Percentiles rank a stretch among this genome's conserved stretches.
phyloP scores from a whole-genome alignment of 2,797 vertebrate genomes.

The Falco cherrug region DNA sequence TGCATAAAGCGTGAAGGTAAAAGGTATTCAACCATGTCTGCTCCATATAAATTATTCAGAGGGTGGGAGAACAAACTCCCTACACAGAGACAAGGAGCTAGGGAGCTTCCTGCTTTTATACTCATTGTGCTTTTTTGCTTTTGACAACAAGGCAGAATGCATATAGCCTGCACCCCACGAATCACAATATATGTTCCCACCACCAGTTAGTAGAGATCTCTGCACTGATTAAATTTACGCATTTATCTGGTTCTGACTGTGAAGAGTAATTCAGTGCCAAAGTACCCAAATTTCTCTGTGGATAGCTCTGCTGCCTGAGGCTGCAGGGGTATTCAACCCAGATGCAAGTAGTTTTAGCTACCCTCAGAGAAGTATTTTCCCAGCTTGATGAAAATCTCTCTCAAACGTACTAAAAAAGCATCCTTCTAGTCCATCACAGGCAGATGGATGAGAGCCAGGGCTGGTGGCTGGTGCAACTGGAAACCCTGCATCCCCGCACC shows the following conservation, averaged over 20 bases:
- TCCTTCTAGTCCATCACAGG: not conserved
- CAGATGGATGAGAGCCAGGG: not conserved
- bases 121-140: not conserved
- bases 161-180: not conserved
- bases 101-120: not conserved
- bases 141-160: rapidly evolving
- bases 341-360: not conserved
- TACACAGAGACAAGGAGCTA: not conserved
- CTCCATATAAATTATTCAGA: not conserved
- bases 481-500: not conserved
- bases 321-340: not conserved
- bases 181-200: rapidly evolving
- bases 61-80: not conserved
- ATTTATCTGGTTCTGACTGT: not conserved
- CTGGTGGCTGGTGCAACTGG: too few species aligned
- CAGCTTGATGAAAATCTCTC: not conserved
- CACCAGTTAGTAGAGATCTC: not conserved
- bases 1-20: rapidly evolving
- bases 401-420: not conserved
- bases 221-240: not conserved
- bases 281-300: not conserved
- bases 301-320: not conserved
- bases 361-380: not conserved
- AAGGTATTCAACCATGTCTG: not conserved
- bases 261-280: not conserved